These are phyloP conservation scores for Standfussiana lucernea DNA, from an alignment of 2,888 invertebrate species.

Conservation along the genomic window DNA sequence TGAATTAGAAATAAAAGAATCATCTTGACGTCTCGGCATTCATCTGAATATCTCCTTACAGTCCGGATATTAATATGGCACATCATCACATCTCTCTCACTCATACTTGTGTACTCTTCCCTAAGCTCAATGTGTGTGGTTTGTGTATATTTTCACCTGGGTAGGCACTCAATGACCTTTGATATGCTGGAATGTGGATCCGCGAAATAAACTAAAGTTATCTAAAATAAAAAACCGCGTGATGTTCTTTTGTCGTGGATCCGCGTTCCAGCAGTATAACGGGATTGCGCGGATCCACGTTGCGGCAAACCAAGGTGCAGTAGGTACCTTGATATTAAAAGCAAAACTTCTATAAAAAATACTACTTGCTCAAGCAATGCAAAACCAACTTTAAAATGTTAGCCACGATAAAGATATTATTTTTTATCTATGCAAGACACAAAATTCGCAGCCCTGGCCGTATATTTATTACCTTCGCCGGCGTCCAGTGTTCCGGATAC, in stretches of 20 bases:
- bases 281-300: too few relatives aligned
- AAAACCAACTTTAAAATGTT: slow-evolving; percentile 31
- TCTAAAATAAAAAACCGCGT: too few relatives aligned
- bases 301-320: not conserved
- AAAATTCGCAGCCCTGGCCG: slow-evolving; percentile 47
- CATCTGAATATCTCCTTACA: not conserved
- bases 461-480: slow-evolving; percentile 63
- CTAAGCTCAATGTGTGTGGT: not conserved
- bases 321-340: not conserved
- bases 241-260: too few relatives aligned
- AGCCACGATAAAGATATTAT: slow-evolving; percentile 46
- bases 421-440: slow-evolving; percentile 63
- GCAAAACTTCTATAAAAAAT: slow-evolving; percentile 16
- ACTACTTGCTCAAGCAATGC: slow-evolving; percentile 1
- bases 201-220: too few relatives aligned
- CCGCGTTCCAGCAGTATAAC: too few relatives aligned
- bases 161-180: too few relatives aligned
- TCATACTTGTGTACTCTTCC: not conserved
- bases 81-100: not conserved
- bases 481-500: slow-evolving; percentile 59
- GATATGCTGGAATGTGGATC: too few relatives aligned
- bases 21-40: not conserved
- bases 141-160: not conserved
- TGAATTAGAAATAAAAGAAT: slow-evolving; percentile 36
- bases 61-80: not conserved